Base-by-base conservation (phyloP, 2,888 invertebrate genomes). In the Mythimna lalbum region DNA sequence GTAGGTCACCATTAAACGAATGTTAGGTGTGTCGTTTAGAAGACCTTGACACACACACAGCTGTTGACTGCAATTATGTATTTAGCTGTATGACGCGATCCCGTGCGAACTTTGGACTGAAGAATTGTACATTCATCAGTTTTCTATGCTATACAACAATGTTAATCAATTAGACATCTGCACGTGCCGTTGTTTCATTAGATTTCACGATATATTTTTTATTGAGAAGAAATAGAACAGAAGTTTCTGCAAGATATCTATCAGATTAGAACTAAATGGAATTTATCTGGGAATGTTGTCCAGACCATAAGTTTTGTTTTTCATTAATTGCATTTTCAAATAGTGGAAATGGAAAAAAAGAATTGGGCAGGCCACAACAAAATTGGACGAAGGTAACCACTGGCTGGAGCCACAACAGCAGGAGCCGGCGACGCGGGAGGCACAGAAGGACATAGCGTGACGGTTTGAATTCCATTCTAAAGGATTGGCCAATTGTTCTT, bases 31-130 rank as follows among this genome's bases (percentile, higher is more conserved):
- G 56, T 53, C 56, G 62, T 43, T 39, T 52, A 9, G 0, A 53
- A 10, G 75, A 55, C 75, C 77, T 77, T 77, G 77, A 61, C 52
- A 47, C 23, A 64, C 60, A 74, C 23, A 64, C 60, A 74, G 63
- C 63, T 72, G 63, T 56, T 61, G 36, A 61, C 23, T 56, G 56
- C 59, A 57, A 74, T 52, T 21, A 21, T 62, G 63, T 53, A 59
- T 71, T 57, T n/a, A 63, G 33, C 21, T 49, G 12, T 61, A 23
- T 61, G 57, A 63, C 33, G 50, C 53, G n/a, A 17, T 53, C 3
- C n/a, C 10, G 14, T 19, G 4, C 5, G 74, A 53, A 62, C 80
- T 79, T 79, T 79, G 76, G 23, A 66, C 50, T 27, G 17, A 17
- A 17, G 19, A 57, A 57, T 61, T 60, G 60, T 33, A 39, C 19